Base-by-base conservation (phyloP, 1,140 invertebrate genomes). In the Dryas iulia region DNA sequence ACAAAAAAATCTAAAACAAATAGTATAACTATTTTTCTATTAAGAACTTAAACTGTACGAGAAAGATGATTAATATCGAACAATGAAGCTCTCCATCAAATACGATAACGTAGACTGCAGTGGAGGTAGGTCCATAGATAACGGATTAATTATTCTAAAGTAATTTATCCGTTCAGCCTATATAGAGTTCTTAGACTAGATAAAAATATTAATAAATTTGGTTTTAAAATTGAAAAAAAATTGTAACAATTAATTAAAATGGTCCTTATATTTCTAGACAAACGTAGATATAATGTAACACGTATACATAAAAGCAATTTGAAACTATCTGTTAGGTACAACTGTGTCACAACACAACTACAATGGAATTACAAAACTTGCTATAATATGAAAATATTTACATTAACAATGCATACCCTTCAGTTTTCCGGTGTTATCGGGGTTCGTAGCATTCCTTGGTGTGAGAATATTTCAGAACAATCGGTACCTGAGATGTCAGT, bases 401-500 rank as follows among this genome's bases (percentile, higher is more conserved):
- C 69, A 66, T 54, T 63, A 73, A 72, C 59, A 74, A 69, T 57
- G 67, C 76, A 75, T 78, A 79, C 79, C 75, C 68, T 65, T 71
- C 71, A 66, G 57, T 61, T 59, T 35, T 59, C 69, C 56, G 21
- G 25, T 33, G 35, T 28, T 68, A 62, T 65, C 47, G 53, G 60
- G 66, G 73, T 70, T 56, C 69, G 63, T 82, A 73, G 78, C 78
- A 86, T 83, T 84, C 67, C 78, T 79, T 71, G 73, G 62, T 75
- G 75, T 66, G 60, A 78, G 78, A 77, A 79, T 81, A 79, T 77
- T 69, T 74, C 69, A 77, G 21, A 58, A 56, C 26, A 65, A 74
- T 60, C 72, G 81, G 74, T 83, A 86, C 82, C 76, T 82, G 79
- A 82, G 76, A 78, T 79, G 68, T 76, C 76, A 81, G 83, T 87